These are phyloP conservation scores for Plagiodera versicolora DNA, from an alignment of 2,888 invertebrate species.

Conservation along the genomic window DNA sequence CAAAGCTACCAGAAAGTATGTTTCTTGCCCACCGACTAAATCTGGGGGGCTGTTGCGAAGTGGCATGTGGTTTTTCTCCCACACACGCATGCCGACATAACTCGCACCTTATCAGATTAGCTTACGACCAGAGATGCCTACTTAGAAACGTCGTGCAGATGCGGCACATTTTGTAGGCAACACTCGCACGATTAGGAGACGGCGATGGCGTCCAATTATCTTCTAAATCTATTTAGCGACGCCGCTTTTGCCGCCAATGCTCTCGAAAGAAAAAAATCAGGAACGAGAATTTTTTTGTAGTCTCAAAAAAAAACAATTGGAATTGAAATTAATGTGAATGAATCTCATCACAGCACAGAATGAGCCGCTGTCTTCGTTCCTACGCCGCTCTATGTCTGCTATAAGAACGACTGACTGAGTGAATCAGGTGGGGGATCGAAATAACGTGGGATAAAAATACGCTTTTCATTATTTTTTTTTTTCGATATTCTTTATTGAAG, in stretches of 20 bases:
- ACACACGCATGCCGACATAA: constrained; percentile 39
- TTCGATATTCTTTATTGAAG: too few relatives aligned
- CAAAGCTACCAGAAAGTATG: too few relatives aligned
- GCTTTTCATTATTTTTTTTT: too few relatives aligned
- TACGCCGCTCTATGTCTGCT: background rate
- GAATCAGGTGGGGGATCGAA: background rate
- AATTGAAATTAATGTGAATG: too few relatives aligned
- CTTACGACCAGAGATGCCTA: constrained; percentile 29
- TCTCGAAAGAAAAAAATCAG: too few relatives aligned
- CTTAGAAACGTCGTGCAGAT: constrained; percentile 35
- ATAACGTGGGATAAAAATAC: too few relatives aligned
- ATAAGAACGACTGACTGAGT: too few relatives aligned
- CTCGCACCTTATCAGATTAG: constrained; percentile 44
- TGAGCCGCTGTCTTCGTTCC: too few relatives aligned
- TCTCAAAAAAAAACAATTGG: too few relatives aligned
- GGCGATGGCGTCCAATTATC: constrained; percentile 11
- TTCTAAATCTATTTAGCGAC: background rate
- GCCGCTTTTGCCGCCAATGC: too few relatives aligned
- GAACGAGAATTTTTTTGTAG: too few relatives aligned
- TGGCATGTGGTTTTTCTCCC: constrained; percentile 39
- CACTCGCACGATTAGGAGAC: constrained; percentile 20
- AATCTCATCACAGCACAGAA: too few relatives aligned
- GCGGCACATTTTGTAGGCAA: constrained; percentile 24
- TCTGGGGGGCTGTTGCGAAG: constrained; percentile 10
- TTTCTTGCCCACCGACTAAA: constrained; percentile 18